phyloP scores from a whole-genome alignment of 2,888 invertebrate genomes.

The Watsonalla cultraria region DNA sequence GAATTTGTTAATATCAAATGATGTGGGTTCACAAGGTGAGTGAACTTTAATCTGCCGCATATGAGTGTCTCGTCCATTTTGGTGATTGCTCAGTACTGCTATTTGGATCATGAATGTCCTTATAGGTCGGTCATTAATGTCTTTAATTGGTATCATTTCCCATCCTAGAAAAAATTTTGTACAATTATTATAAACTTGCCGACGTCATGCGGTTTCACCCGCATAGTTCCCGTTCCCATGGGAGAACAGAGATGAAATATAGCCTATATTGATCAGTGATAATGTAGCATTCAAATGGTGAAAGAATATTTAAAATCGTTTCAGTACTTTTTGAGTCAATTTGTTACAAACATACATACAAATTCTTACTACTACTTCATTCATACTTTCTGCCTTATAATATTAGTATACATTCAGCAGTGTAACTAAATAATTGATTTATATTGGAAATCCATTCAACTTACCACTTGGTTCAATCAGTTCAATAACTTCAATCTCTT shows the following conservation, averaged over 20 bases:
- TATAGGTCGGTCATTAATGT: conserved; percentile 91
- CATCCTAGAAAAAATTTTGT: conserved; percentile 82
- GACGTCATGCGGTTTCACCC: too few relatives aligned
- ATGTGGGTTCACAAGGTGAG: conserved; percentile 86
- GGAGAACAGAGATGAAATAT: too few relatives aligned
- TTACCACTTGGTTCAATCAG: conserved; percentile 92
- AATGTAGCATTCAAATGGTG: too few relatives aligned
- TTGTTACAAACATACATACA: too few relatives aligned
- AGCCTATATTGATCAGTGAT: too few relatives aligned
- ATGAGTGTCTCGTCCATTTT: conserved; percentile 99
- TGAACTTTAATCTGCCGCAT: conserved; percentile 98
- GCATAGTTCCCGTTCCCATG: too few relatives aligned
- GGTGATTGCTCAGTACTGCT: conserved; percentile 98
- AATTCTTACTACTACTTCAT: too few relatives aligned
- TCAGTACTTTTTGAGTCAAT: too few relatives aligned
- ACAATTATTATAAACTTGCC: conserved; percentile 1
- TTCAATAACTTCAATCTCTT: conserved; percentile 96
- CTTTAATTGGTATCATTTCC: conserved; percentile 95
- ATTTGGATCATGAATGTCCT: conserved; percentile 98
- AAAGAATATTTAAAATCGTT: too few relatives aligned
- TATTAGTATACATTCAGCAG: too few relatives aligned
- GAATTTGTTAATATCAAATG: conserved; percentile 83
- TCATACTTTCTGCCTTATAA: too few relatives aligned
- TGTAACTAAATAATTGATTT: too few relatives aligned
- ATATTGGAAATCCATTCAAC: conserved; percentile 8